Base-by-base conservation (phyloP, 2,797 vertebrate species). In the Spinus olivaceus region DNA sequence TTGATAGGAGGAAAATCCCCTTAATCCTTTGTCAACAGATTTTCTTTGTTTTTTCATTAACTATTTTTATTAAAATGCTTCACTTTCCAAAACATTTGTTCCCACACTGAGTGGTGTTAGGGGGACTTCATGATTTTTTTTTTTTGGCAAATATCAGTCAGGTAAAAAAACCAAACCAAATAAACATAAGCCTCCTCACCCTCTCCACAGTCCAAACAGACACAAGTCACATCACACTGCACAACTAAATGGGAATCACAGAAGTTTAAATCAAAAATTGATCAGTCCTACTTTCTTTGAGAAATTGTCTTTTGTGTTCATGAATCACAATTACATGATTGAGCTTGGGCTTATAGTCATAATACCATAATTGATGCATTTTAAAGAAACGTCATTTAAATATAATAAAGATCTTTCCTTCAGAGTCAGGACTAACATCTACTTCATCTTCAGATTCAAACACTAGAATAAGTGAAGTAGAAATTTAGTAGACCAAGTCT, bases 71-170 rank as follows among this genome's bases (percentile, higher is more conserved):
- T 8, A 46, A 87, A 79, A 60, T 24, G 14, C 41, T 81, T 74
- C 5, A 2, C 7, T 71, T 79, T 35, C 19, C 4, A 35, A 78
- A 53, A 15, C 0, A 9, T 49, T 81, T 74, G 15, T 23, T 18
- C 27, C 10, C 9, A 41, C 25, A 33, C 2, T 49, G 42, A 65
- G 16, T 39, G 14, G 10, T 35, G 28, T 60, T 33, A 42, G 7
- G 7, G 6, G 4, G 3, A 46, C 18, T 53, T 60, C 0, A 35
- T 32, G 3, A 24, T 7, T 12, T 59, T 22, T 51, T 22, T 33
- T 51, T 69, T 65, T 28, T 37, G 8, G 6, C 7, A 47, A 76
- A 28, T 70, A 54, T 72, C 50, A 35, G 2, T 44, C 10, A 23
- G 20, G 24, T 30, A 46, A 69, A 51, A 57, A 37, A 27, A 2